These are phyloP conservation scores for Ectropis crepuscularia DNA, from an alignment of 2,888 invertebrate genomes.

Conservation along the genomic window DNA sequence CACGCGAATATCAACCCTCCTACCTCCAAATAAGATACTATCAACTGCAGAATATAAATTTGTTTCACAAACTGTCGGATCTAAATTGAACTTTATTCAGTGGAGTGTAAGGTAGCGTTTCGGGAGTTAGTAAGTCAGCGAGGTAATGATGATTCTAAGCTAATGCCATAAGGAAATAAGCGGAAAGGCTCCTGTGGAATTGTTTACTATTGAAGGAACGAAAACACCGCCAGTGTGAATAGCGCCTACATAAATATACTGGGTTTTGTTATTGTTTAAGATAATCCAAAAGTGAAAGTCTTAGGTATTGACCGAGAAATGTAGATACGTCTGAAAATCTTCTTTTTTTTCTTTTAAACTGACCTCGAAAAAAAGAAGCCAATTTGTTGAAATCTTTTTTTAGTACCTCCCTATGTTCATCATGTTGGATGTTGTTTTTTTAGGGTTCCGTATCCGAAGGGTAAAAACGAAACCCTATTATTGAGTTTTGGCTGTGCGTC, in stretches of 20 bases:
- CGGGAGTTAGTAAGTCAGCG: slow-evolving; percentile 52
- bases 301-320: background rate
- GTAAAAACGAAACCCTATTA: too few species aligned
- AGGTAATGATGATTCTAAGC: slow-evolving; percentile 76
- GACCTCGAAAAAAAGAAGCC: too few species aligned
- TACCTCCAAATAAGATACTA: slow-evolving; percentile 44
- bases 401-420: too few species aligned
- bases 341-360: background rate
- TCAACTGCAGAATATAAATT: slow-evolving; percentile 48
- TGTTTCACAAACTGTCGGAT: slow-evolving; percentile 45
- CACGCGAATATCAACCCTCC: slow-evolving; percentile 58
- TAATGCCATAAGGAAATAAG: slow-evolving; percentile 76
- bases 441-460: too few species aligned
- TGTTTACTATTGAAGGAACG: slow-evolving; percentile 57
- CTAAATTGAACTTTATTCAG: slow-evolving; percentile 59
- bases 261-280: slow-evolving; percentile 33
- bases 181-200: slow-evolving; percentile 65
- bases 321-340: background rate
- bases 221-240: slow-evolving; percentile 39
- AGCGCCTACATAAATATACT: slow-evolving; percentile 33
- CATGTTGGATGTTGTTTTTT: too few species aligned
- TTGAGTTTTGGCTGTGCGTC: too few species aligned
- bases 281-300: slow-evolving; percentile 32
- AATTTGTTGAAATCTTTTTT: too few species aligned
- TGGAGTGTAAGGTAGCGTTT: slow-evolving; percentile 52